Conservation (phyloP, 2,888 invertebrate species). For the Bellardia pandia region DNA sequence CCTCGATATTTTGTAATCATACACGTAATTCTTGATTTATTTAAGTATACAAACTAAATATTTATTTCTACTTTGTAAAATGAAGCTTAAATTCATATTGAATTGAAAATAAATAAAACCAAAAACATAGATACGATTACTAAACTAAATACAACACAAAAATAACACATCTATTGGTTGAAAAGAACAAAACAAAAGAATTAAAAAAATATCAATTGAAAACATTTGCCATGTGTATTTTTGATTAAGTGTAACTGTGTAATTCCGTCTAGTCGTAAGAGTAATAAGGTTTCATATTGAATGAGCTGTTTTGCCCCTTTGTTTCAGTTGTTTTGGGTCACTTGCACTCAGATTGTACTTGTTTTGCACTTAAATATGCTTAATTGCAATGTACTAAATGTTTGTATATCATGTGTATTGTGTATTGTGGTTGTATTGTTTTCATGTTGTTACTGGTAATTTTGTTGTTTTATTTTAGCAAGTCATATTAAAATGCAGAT, state of each 20-base stretch:
- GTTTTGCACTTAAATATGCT: conserved; percentile 66
- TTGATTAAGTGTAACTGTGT: conserved; percentile 8
- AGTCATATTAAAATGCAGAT: conserved; percentile 48
- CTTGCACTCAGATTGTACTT: conserved; percentile 73
- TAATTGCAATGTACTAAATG: conserved; percentile 60
- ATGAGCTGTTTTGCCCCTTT: conserved; percentile 3
- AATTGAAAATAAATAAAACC: conserved; percentile 39
- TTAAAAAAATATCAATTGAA: not conserved
- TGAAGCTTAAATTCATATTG: conserved; percentile 44
- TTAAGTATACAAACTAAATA: not conserved
- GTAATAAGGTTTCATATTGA: conserved; percentile 52
- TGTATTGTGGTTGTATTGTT: conserved; percentile 34
- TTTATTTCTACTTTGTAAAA: conserved; percentile 24
- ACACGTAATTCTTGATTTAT: not conserved
- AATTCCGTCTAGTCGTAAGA: conserved; percentile 42
- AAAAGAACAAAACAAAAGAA: not conserved
- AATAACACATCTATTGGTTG: not conserved
- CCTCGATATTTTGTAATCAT: not conserved
- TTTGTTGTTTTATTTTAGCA: conserved; percentile 1
- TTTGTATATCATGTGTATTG: conserved; percentile 36
- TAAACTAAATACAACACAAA: not conserved
- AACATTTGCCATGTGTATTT: not conserved
- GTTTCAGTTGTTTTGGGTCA: conserved; percentile 58
- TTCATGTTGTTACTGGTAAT: not conserved
- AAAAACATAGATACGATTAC: conserved; percentile 1